Conservation (phyloP, 92 coral and sea anemone genomes). For the Montipora capitata region DNA sequence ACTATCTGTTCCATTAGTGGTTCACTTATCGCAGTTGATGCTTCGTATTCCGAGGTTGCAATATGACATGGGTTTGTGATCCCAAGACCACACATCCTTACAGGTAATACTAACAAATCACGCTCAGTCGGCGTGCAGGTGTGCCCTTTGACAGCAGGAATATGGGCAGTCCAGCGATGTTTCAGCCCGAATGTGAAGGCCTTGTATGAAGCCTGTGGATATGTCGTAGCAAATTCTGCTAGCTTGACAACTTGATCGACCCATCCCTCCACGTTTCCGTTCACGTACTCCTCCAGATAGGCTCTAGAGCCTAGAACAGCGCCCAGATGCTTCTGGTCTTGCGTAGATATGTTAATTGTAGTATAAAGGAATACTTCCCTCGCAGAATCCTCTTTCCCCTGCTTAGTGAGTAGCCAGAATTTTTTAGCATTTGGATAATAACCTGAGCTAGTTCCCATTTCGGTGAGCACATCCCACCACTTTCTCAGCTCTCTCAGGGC, state of each 20-base stretch:
- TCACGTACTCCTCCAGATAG: too few species aligned
- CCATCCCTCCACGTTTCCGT: too few species aligned
- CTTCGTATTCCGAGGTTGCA: slow-evolving; percentile 20
- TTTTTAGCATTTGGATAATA: not conserved
- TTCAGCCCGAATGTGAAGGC: too few species aligned
- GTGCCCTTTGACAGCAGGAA: slow-evolving; percentile 1
- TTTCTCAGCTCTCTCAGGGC: not conserved
- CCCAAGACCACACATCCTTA: not conserved
- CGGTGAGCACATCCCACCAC: not conserved
- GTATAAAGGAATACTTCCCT: not conserved
- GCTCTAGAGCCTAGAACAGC: too few species aligned
- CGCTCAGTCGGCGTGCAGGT: slow-evolving; percentile 5
- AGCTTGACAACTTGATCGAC: too few species aligned
- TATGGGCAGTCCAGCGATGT: not conserved
- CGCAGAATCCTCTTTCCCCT: not conserved
- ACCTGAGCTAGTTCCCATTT: not conserved
- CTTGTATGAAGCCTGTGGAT: too few species aligned
- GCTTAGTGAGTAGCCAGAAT: not conserved
- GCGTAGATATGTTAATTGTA: not conserved
- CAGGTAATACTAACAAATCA: not conserved
- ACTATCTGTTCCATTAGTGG: not conserved
- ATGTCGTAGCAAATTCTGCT: too few species aligned
- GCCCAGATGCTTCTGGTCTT: not conserved
- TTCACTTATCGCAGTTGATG: slow-evolving; percentile 17
- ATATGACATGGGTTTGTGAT: not conserved